Evolutionary conservation across 2,888 invertebrate genomes (phyloP).

Genomic region (Carpatolechia fugitivella): DNA sequence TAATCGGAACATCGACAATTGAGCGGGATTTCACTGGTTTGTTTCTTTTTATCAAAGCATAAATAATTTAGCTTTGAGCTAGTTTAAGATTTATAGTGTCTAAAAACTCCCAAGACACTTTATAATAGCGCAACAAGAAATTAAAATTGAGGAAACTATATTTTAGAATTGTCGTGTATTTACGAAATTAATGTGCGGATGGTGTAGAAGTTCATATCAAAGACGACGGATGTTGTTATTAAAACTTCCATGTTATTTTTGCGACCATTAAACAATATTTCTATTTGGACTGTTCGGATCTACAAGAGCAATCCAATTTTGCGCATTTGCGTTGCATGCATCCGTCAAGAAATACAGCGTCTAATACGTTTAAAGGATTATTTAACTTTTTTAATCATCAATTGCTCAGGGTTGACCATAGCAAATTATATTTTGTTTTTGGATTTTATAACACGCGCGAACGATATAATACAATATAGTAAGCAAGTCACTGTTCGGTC

Average conservation of each 20-base stretch:
- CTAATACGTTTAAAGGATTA: too few species aligned
- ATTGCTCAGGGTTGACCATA: too few species aligned
- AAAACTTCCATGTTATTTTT: neutral
- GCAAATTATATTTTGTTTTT: too few species aligned
- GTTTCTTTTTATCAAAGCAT: neutral
- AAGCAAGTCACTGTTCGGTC: too few species aligned
- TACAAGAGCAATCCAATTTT: neutral
- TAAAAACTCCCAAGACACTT: too few species aligned
- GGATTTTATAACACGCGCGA: too few species aligned
- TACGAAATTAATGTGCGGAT: neutral
- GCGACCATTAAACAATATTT: neutral
- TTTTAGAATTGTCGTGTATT: too few species aligned
- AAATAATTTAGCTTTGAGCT: neutral
- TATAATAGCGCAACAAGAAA: neutral
- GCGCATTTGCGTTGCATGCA: neutral
- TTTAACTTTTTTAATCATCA: too few species aligned
- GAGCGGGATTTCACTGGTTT: neutral
- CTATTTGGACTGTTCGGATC: neutral
- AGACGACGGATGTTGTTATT: conserved; percentile 4
- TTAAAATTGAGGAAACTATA: too few species aligned
- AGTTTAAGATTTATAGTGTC: too few species aligned
- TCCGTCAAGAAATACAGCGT: too few species aligned
- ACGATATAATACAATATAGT: too few species aligned
- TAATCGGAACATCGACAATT: conserved; percentile 6
- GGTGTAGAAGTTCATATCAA: neutral